These are phyloP conservation scores for Motacilla tschutschensis DNA, from an alignment of 2,113 vertebrate species.

Conservation along the genomic window DNA sequence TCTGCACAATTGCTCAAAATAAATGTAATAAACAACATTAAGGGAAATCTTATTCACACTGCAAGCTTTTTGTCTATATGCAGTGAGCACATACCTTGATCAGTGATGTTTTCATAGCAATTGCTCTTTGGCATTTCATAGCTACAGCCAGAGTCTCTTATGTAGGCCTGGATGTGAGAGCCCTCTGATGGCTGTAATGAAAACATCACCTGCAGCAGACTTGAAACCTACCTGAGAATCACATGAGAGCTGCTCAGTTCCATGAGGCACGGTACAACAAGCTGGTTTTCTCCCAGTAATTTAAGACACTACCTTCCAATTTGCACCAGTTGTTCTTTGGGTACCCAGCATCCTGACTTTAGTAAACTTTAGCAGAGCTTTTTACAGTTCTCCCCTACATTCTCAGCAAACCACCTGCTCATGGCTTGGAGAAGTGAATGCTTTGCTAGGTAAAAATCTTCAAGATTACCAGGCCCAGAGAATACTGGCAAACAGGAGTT, in stretches of 20 bases:
- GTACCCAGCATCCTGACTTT: neutral
- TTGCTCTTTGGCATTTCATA: neutral
- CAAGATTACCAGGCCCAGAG: neutral
- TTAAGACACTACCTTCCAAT: neutral
- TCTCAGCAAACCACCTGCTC: neutral
- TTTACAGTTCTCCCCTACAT: neutral
- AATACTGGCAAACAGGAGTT: neutral
- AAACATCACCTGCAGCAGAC: neutral
- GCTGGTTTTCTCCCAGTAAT: neutral
- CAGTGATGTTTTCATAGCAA: neutral
- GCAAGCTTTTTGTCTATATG: neutral
- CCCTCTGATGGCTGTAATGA: neutral
- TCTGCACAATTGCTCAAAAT: neutral
- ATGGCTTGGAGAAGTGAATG: rapidly evolving
- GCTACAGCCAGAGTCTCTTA: neutral
- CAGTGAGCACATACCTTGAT: neutral
- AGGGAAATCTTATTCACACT: neutral
- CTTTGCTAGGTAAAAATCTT: neutral
- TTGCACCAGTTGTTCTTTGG: neutral
- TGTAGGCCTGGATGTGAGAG: rapidly evolving
- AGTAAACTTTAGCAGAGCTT: neutral
- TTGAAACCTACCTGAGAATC: neutral
- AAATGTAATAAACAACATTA: neutral
- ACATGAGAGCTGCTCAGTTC: neutral
- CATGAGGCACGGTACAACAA: rapidly evolving